Percentiles rank a stretch among this genome's conserved stretches.
These are phyloP conservation scores for Ladona fulva DNA, from an alignment of 1,140 invertebrate genomes.

Conservation along the genomic window DNA sequence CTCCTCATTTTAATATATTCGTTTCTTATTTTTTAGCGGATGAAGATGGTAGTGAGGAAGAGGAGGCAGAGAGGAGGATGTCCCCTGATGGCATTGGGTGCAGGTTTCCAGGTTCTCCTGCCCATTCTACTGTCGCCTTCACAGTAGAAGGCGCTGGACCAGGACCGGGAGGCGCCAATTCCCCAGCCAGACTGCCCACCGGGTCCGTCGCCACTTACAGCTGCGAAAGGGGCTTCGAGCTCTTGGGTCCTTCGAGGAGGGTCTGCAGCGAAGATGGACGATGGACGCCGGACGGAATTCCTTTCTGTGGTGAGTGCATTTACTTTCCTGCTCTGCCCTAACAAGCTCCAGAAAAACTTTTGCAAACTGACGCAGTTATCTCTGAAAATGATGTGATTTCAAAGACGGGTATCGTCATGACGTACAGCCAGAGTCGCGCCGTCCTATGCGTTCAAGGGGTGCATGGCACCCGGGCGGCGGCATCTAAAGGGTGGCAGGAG, in stretches of 20 bases:
- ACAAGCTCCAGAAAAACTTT: constrained; percentile 38
- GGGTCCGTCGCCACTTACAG: constrained; percentile 74
- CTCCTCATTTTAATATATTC: too few relatives aligned
- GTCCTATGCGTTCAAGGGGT: too few relatives aligned
- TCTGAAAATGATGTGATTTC: too few relatives aligned
- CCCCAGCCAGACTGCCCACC: constrained; percentile 33
- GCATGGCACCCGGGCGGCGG: too few relatives aligned
- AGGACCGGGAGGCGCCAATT: not conserved
- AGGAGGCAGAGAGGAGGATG: not conserved
- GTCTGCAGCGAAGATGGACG: constrained; percentile 63
- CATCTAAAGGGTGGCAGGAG: too few relatives aligned
- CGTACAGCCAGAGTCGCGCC: too few relatives aligned
- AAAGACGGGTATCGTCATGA: too few relatives aligned
- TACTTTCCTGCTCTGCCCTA: constrained; percentile 34
- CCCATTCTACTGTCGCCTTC: constrained; percentile 73
- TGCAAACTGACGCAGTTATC: too few relatives aligned
- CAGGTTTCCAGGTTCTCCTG: constrained; percentile 85
- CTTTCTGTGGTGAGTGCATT: constrained; percentile 80
- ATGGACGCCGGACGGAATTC: constrained; percentile 86
- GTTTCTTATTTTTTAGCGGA: not conserved
- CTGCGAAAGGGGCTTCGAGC: constrained; percentile 84
- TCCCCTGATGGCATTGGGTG: constrained; percentile 39
- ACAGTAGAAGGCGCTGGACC: constrained; percentile 45
- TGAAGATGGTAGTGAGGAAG: not conserved
- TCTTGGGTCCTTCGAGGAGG: constrained; percentile 72